A percentile compares a stretch with the other conserved stretches of the same genome.
These are phyloP conservation scores for Mirounga angustirostris DNA, from an alignment of 2,113 vertebrate genomes.

Conservation along the genomic window DNA sequence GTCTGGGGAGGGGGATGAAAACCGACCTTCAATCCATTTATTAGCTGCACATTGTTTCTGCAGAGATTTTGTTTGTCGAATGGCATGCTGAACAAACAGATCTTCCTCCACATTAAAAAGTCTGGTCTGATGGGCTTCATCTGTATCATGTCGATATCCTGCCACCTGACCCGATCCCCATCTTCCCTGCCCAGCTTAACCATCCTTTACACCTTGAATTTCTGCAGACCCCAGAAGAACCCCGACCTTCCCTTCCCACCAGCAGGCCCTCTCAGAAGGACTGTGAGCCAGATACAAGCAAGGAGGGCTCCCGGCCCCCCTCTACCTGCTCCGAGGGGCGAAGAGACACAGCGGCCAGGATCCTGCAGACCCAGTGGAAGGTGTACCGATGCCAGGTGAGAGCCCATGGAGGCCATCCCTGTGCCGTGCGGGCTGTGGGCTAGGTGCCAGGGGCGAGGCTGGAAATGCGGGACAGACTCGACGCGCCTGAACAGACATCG, in stretches of 20 bases:
- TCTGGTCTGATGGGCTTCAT: not conserved
- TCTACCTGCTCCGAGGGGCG: not conserved
- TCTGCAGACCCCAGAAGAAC: conserved; percentile 42
- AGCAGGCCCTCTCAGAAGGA: not conserved
- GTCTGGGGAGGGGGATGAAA: not conserved
- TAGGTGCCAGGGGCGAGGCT: rapidly evolving
- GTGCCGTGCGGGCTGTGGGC: rapidly evolving
- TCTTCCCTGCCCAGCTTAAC: not conserved
- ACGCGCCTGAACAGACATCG: rapidly evolving
- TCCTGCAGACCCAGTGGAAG: conserved; percentile 91
- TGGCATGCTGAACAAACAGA: not conserved
- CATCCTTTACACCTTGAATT: not conserved
- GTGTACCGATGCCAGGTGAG: conserved; percentile 87
- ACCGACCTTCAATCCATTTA: not conserved
- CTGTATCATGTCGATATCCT: not conserved
- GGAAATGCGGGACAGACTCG: not conserved
- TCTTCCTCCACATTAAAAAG: not conserved
- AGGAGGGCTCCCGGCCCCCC: not conserved
- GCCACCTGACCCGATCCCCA: not conserved
- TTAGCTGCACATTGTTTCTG: not conserved
- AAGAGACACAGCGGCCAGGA: conserved; percentile 84
- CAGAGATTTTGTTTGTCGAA: not conserved
- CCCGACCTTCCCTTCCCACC: rapidly evolving
- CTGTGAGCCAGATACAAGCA: not conserved
- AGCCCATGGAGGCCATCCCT: not conserved